Evolutionary conservation across 2,888 invertebrate genomes (phyloP), one percentile per base, ranked within the genome.

Genomic region (Hanleya hanleyi): DNA sequence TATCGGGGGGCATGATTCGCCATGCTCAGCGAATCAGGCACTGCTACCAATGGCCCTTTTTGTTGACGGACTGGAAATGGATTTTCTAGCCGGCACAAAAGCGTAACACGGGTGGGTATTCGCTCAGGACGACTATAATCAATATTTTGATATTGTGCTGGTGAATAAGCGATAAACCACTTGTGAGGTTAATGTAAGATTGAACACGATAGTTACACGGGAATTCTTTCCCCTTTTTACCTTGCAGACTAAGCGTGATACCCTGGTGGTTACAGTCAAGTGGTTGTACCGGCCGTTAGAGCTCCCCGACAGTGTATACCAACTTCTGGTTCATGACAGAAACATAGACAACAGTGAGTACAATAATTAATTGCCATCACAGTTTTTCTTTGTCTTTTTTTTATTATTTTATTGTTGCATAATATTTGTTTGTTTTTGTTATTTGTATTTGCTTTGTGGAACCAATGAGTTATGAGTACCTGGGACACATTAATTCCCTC

Each of bases 261-360:
- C 91, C 51, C 86, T 92, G 76, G 90, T 91, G 83, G 91, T 92
- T 71, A 90, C 90, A 75, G 91, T 92, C 72, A 92, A 92, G 83
- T 92, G 92, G 91, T 92, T 91, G 84, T 93, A 92, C 84, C 88
- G 93, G 50, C 91, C 91, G 37, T 92, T 91, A 71, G 92, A 92
- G 85, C 91, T 93, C 49, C 92, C 92, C n/a, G 92, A 92, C 74
- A 91, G 90, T 41, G 92, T 92, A 5, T 92, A 92, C 80, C 91
- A 91, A 78, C 88, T 91, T 22, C 86, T 92, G 29, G 87, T 91
- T n/a, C 90, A 91, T 77, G 91, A 91, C 79, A 80, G 91, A 67
- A 86, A 90, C 78, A 85, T 83, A 41, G 90, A 91, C 82, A 73
- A 78, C 70, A 69, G 81, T 81, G 70, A 71, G 76, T 74, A 35